Base-by-base conservation (phyloP, 2,113 vertebrate genomes). In the Eidolon helvum region DNA sequence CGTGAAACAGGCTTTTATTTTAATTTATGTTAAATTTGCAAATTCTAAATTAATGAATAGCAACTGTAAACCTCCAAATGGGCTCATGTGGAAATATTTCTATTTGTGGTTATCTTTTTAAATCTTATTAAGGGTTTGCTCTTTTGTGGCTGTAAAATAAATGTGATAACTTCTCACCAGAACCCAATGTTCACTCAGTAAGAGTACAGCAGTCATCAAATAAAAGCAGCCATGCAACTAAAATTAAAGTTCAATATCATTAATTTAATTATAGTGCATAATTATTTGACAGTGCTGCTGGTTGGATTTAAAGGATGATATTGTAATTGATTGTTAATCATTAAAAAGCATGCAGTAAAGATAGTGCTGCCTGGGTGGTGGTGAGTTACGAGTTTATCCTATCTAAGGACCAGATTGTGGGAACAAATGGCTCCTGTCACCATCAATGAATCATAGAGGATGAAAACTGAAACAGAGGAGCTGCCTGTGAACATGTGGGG, bases 251-350 rank as follows among this genome's bases (percentile, higher is more conserved):
- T 86, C 57, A 94, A 40, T 87, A 90, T 90, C 92, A 92, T 97
- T 97, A 97, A 93, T 97, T 97, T 97, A 96, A 97, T 98, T 96
- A 80, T 78, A 96, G 83, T 83, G 72, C 96, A 93, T 91, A 66
- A 95, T 97, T 77, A 61, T 78, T 95, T 96, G 90, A 90, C 75
- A 95, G 89, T 45, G 90, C 84, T 97, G 69, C 1, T 33, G 75
- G 79, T 35, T 77, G 86, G 55, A 93, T 96, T 94, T 97, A 98
- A 96, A 97, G 86, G 93, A 97, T 80, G 94, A 84, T 93, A 87
- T 55, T 87, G 74, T 96, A 97, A 96, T 94, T 96, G 93, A 96
- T 87, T 95, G 78, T 91, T 94, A 94, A 96, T 96, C 86, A 77
- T 91, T 96, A 86, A 80, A 90, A 94, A 91, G 80, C 69, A 10